These are phyloP conservation scores for Nilaparvata lugens DNA, from an alignment of 1,140 invertebrate genomes.

Conservation along the genomic window DNA sequence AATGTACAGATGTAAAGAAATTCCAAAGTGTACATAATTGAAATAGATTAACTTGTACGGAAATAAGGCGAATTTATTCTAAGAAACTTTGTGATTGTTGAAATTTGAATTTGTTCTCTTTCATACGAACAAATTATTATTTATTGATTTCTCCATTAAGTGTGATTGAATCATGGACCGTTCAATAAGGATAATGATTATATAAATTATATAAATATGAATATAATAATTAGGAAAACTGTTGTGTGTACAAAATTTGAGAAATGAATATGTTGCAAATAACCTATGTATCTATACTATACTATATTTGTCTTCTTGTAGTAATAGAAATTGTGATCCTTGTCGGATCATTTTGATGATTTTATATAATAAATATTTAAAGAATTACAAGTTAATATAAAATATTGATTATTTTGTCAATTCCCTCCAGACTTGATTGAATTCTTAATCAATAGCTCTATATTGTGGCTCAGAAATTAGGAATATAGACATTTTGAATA, in stretches of 20 bases:
- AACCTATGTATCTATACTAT: conserved; percentile 2
- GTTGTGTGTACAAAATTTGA: not conserved
- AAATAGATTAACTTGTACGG: not conserved
- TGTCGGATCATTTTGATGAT: conserved; percentile 2
- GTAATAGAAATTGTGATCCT: not conserved
- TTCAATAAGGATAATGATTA: not conserved
- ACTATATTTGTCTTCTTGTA: conserved; percentile 3
- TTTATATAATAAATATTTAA: conserved; percentile 6
- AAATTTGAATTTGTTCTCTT: not conserved
- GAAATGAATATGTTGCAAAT: conserved; percentile 3
- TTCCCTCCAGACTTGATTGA: no score
- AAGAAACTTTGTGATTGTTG: no score
- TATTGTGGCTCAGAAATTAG: no score
- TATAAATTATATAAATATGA: no score
- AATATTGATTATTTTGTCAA: no score
- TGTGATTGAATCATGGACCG: not conserved
- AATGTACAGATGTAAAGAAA: conserved; percentile 1
- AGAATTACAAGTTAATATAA: conserved; percentile 2
- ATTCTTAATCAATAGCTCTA: no score
- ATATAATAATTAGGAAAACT: not conserved
- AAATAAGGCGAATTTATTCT: not conserved
- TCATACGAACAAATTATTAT: conserved; percentile 1
- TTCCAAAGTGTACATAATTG: conserved; percentile 1
- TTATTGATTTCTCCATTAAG: not conserved
- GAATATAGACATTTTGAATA: no score